A percentile compares a stretch with the other conserved stretches of the same genome.
phyloP scores from a whole-genome alignment of 2,888 invertebrate species.

The Meghimatium bilineatum region DNA sequence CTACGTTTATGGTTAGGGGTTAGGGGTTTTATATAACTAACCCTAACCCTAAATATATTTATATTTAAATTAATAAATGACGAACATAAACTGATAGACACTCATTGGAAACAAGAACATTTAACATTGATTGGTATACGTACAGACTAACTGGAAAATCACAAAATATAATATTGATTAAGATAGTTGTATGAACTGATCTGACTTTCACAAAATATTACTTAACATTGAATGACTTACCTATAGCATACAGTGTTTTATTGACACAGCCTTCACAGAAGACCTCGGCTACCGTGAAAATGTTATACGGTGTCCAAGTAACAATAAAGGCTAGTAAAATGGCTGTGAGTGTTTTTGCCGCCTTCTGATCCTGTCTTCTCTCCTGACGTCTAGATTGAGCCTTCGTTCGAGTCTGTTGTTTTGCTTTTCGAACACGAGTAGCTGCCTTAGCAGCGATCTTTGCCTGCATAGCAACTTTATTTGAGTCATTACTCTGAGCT shows the following conservation, averaged over 20 bases:
- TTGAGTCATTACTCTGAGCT: conserved; percentile 62
- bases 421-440: conserved; percentile 60
- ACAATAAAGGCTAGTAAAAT: conserved; percentile 97
- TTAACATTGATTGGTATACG: too few relatives aligned
- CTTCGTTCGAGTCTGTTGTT: conserved; percentile 82
- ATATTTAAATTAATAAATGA: too few relatives aligned
- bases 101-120: too few relatives aligned
- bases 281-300: conserved; percentile 72
- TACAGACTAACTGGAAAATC: too few relatives aligned
- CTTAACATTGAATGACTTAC: conserved; percentile 60
- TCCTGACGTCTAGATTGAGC: conserved; percentile 83
- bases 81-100: too few relatives aligned
- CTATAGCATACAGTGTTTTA: conserved; percentile 72
- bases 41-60: too few relatives aligned
- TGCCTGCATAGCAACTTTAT: conserved; percentile 69
- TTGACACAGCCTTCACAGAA: conserved; percentile 72
- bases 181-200: too few relatives aligned
- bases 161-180: too few relatives aligned
- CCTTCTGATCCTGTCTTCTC: conserved; percentile 96
- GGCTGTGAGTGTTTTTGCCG: conserved; percentile 95
- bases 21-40: too few relatives aligned
- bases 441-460: conserved; percentile 67
- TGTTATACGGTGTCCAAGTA: conserved; percentile 93
- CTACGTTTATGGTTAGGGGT: too few relatives aligned
- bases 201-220: too few relatives aligned